Evolutionary conservation across 2,888 invertebrate species (phyloP), one percentile per base, ranked within the genome.

Genomic region (Polydrusus pterygomalis): DNA sequence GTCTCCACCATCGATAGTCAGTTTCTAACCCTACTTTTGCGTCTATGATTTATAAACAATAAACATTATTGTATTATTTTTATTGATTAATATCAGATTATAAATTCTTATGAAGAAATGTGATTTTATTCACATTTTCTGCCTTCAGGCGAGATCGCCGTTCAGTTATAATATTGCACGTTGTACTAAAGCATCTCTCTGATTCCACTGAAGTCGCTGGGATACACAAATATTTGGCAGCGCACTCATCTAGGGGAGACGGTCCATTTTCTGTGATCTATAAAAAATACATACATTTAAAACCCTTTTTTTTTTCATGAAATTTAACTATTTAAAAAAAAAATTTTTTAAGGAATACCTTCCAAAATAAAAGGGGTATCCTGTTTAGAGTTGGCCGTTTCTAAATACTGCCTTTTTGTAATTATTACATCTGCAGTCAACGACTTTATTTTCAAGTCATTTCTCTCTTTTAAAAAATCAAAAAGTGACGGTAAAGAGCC

Each of bases 291-390:
- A n/a, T n/a, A n/a, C n/a, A n/a, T n/a, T n/a, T n/a, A n/a, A n/a
- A n/a, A n/a, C n/a, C n/a, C n/a, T n/a, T n/a, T n/a, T n/a, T n/a
- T n/a, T n/a, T n/a, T n/a, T n/a, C n/a, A n/a, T n/a, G n/a, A n/a
- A n/a, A n/a, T n/a, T n/a, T n/a, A n/a, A n/a, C n/a, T n/a, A n/a
- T n/a, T n/a, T n/a, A n/a, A n/a, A n/a, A n/a, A n/a, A 40, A 11
- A 20, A 18, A 3, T 17, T 40, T 34, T 62, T 34, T 49, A 30
- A 17, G 17, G 5, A 54, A 49, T 71, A 77, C 74, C 64, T 74
- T 74, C 69, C 74, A 77, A 70, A 74, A 77, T 74, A 74, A 70
- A 34, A 74, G 67, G n/a, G 71, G 71, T 51, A 51, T 70, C 63
- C 51, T 54, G 18, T 34, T 15, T 25, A 17, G 70, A 40, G 18